Evolutionary conservation across 2,888 invertebrate genomes (phyloP).

Genomic region (Ametastegia equiseti): DNA sequence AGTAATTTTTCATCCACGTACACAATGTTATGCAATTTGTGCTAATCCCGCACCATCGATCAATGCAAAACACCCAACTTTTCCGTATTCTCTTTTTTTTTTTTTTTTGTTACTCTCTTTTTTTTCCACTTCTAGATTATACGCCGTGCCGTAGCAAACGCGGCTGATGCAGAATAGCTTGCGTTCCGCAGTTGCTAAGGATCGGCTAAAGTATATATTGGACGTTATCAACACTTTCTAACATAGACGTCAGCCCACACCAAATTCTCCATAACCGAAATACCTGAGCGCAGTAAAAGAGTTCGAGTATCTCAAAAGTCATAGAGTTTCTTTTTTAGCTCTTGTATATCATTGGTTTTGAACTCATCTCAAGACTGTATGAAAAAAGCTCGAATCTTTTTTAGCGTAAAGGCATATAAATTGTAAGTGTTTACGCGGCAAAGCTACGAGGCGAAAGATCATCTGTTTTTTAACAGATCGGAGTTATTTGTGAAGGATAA

Average conservation of each 20-base stretch:
- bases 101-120: constrained; percentile 51
- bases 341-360: not conserved
- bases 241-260: constrained; percentile 76
- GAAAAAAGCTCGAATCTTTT: constrained; percentile 7
- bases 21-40: not conserved
- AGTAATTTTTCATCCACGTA: not conserved
- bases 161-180: not conserved
- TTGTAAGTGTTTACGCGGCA: constrained; percentile 36
- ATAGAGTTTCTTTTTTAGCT: not conserved
- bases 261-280: constrained; percentile 73
- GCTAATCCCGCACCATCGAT: constrained; percentile 9
- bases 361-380: not conserved
- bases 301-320: not conserved
- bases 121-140: constrained; percentile 68
- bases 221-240: constrained; percentile 61
- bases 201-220: constrained; percentile 31
- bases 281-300: constrained; percentile 50
- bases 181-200: constrained; percentile 25
- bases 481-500: not conserved
- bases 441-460: constrained; percentile 21
- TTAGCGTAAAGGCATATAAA: constrained; percentile 32
- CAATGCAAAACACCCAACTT: constrained; percentile 66
- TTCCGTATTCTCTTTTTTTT: constrained; percentile 24
- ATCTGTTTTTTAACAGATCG: not conserved
- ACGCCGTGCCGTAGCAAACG: constrained; percentile 66